Evolutionary conservation across 2,888 invertebrate genomes (phyloP), one percentile per base, ranked within the genome.

Genomic region (Synergus itoensis): DNA sequence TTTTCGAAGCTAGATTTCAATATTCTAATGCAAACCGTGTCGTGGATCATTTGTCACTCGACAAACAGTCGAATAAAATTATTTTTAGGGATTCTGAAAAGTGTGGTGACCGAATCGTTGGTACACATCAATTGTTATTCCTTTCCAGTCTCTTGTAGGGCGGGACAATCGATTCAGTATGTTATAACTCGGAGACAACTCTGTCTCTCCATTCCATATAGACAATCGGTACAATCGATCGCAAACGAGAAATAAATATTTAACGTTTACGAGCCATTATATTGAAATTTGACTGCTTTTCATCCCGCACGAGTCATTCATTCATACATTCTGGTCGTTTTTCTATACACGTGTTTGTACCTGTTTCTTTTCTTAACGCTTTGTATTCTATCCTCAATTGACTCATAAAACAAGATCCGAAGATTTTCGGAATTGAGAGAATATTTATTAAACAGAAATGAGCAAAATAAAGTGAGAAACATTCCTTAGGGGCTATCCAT

Each of bases 231-330:
- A 77, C 62, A 77, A 77, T 78, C 77, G 77, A 78, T 78, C 60
- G 77, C 64, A 41, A 78, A 78, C 67, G 77, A 78, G 77, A 78
- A 41, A 78, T 78, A 77, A 77, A 77, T 77, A 77, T 77, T 77
- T 77, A 77, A 78, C 77, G 41, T 60, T 40, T 60, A 78, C 57
- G 18, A 64, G 36, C 14, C 75, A 79, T 79, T 79, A 79, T 79
- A 75, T 79, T 75, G 75, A 75, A 79, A 79, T 79, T 79, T 48
- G 75, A 12, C 62, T 64, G 53, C 62, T 77, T 79, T 65, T 43
- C 67, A 63, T 14, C 45, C 57, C 69, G 60, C 63, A 77, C 73
- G 45, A 76, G 78, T 76, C 63, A 69, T 69, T 75, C 28, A 62
- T 63, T 53, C 63, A 64, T 21, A 14, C 28, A 45, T 63, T 60